A percentile compares a stretch with the other conserved stretches of the same genome.
phyloP scores from a whole-genome alignment of 2,113 vertebrate genomes.

The Hucho hucho region DNA sequence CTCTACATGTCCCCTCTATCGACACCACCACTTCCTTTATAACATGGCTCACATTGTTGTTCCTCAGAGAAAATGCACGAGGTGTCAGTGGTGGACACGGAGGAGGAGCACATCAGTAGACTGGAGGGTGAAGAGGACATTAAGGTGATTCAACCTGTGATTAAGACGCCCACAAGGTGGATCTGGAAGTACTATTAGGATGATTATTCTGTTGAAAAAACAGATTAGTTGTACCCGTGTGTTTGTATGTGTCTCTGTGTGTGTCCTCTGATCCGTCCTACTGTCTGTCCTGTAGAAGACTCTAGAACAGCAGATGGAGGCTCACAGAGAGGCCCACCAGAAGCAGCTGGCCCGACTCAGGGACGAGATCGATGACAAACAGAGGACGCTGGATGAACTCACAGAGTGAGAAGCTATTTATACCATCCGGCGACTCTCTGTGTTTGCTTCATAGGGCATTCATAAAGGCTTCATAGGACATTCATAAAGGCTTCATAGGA shows the following conservation, averaged over 20 bases:
- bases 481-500: no score
- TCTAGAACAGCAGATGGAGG: constrained; percentile 89
- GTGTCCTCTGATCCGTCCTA: not conserved
- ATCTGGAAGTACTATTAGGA: not conserved
- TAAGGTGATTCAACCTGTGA: constrained; percentile 50
- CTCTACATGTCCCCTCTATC: not conserved
- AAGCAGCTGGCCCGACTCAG: constrained; percentile 87
- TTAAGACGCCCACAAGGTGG: not conserved
- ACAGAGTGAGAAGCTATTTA: constrained; percentile 77
- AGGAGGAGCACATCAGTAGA: constrained; percentile 57
- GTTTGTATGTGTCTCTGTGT: not conserved
- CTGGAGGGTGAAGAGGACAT: constrained; percentile 65
- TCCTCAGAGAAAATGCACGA: constrained; percentile 86
- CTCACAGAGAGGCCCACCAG: constrained; percentile 86
- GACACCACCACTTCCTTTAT: not conserved
- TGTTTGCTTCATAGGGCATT: no score
- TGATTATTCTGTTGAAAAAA: not conserved
- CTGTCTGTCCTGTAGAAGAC: constrained; percentile 72
- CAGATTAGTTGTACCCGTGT: not conserved
- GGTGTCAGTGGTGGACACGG: constrained; percentile 66
- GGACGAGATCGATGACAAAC: constrained; percentile 90
- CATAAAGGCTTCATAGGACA: no score
- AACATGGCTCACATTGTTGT: not conserved
- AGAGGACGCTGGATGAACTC: constrained; percentile 89
- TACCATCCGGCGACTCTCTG: no score